These are phyloP conservation scores for Hemibagrus guttatus DNA, from an alignment of 2,797 vertebrate species.

Conservation along the genomic window DNA sequence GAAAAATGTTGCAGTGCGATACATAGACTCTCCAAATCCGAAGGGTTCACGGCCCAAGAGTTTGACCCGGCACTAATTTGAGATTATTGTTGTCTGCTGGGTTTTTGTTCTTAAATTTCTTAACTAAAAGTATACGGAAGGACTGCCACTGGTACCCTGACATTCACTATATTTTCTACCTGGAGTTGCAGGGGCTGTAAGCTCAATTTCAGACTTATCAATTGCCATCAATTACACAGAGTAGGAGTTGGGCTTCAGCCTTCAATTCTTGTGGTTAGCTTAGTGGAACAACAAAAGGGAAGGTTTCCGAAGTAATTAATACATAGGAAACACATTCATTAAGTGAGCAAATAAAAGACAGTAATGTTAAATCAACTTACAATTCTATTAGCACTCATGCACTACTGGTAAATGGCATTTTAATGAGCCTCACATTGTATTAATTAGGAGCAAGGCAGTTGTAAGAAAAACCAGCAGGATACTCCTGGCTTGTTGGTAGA, in stretches of 20 bases:
- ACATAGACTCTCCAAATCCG: slow-evolving; percentile 21
- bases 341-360: slow-evolving; percentile 55
- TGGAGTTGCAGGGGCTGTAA: background rate
- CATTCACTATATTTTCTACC: background rate
- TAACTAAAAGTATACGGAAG: slow-evolving; percentile 42
- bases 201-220: slow-evolving; percentile 7
- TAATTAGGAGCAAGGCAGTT: slow-evolving; percentile 58
- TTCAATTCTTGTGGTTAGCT: slow-evolving; percentile 47
- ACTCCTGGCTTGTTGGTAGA: slow-evolving; percentile 48
- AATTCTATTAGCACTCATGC: slow-evolving; percentile 57
- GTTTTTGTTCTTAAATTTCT: slow-evolving; percentile 33
- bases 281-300: slow-evolving; percentile 44
- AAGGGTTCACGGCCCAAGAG: slow-evolving; percentile 30
- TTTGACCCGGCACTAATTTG: slow-evolving; percentile 45
- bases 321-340: slow-evolving; percentile 57
- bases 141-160: slow-evolving; percentile 28
- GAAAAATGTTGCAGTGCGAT: slow-evolving; percentile 27
- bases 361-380: slow-evolving; percentile 54
- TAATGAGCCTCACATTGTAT: slow-evolving; percentile 58
- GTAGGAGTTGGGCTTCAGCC: slow-evolving; percentile 21
- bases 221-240: slow-evolving; percentile 25
- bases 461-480: slow-evolving; percentile 42
- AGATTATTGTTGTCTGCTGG: slow-evolving; percentile 20
- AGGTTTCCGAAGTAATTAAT: slow-evolving; percentile 58
- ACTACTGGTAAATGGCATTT: slow-evolving; percentile 57